Evolutionary conservation across 2,888 invertebrate genomes (phyloP).

Genomic region (Rapana venosa): DNA sequence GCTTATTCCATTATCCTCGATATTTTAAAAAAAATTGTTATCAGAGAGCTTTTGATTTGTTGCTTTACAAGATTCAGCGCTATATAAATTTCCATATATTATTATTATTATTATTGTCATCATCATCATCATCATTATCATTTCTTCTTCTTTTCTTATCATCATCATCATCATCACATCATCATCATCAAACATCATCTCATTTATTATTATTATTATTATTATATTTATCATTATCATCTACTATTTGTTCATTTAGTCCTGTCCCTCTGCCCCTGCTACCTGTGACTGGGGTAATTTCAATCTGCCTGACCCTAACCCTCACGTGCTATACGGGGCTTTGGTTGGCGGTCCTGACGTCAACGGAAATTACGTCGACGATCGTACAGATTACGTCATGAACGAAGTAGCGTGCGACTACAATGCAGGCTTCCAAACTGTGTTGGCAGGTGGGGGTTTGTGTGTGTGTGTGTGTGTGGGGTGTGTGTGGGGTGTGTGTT

Average conservation of each 20-base stretch:
- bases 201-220: not conserved
- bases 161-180: too few relatives aligned
- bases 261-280: not conserved
- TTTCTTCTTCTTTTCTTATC: too few relatives aligned
- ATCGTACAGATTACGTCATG: conserved; percentile 59
- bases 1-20: too few relatives aligned
- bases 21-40: too few relatives aligned
- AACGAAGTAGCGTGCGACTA: conserved; percentile 69
- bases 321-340: conserved; percentile 61
- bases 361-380: conserved; percentile 63
- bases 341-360: conserved; percentile 70
- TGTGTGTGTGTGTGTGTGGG: conserved; percentile 2
- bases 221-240: too few relatives aligned
- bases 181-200: too few relatives aligned
- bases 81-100: too few relatives aligned
- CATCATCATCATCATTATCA: too few relatives aligned
- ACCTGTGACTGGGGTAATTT: conserved; percentile 26
- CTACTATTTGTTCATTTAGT: not conserved
- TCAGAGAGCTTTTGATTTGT: too few relatives aligned
- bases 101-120: not conserved
- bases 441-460: conserved; percentile 54
- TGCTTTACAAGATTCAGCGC: too few relatives aligned
- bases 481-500: not conserved
- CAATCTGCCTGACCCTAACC: conserved; percentile 35
- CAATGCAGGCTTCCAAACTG: conserved; percentile 69